Evolutionary conservation across 2,888 invertebrate genomes (phyloP).

Genomic region (Crematogaster levior): DNA sequence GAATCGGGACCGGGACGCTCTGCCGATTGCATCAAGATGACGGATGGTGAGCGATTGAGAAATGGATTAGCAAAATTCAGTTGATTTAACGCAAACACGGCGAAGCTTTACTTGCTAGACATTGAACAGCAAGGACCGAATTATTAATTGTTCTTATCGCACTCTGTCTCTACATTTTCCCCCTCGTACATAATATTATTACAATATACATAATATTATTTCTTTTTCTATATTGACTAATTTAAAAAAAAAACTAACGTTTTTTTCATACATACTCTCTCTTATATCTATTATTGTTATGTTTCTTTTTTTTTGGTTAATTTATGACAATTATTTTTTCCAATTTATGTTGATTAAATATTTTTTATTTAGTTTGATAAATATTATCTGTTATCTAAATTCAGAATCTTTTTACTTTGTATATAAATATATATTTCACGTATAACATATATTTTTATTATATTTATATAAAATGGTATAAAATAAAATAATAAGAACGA

Average conservation of each 20-base stretch:
- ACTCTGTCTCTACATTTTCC: neutral
- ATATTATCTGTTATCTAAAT: neutral
- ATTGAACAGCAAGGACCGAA: neutral
- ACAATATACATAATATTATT: too few relatives aligned
- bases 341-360: neutral
- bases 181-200: neutral
- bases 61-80: neutral
- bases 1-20: neutral
- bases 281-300: neutral
- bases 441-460: neutral
- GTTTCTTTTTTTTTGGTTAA: neutral
- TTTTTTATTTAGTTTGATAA: neutral
- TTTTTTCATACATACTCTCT: neutral
- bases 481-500: neutral
- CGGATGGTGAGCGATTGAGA: slow-evolving; percentile 58
- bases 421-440: neutral
- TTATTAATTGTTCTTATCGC: neutral
- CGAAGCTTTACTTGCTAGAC: neutral
- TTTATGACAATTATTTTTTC: neutral
- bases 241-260: neutral
- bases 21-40: slow-evolving; percentile 43
- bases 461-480: neutral
- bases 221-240: neutral
- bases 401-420: neutral
- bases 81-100: neutral